A percentile compares a stretch with the other conserved stretches of the same genome.
Evolutionary conservation across 2,113 vertebrate species (phyloP).

Genomic region (Ranitomeya variabilis): DNA sequence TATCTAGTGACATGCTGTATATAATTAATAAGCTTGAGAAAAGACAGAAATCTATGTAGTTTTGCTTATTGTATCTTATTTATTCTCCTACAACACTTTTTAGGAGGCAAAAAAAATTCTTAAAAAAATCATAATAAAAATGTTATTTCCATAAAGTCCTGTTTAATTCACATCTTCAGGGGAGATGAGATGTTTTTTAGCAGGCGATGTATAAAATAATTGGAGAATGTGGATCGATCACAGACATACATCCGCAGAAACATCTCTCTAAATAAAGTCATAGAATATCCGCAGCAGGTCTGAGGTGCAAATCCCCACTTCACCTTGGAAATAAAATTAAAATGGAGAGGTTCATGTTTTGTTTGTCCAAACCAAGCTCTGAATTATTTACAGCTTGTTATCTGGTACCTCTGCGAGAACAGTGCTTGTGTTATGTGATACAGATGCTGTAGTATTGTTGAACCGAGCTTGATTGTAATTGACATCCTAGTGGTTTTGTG

Average conservation of each 20-base stretch:
- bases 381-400: conserved; percentile 58
- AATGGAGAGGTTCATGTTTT: conserved; percentile 58
- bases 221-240: background rate
- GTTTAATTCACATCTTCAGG: too few relatives aligned
- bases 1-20: too few relatives aligned
- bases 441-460: conserved; percentile 48
- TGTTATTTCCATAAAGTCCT: too few relatives aligned
- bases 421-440: conserved; percentile 57
- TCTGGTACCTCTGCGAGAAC: conserved; percentile 47
- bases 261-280: conserved; percentile 2
- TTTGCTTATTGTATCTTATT: too few relatives aligned
- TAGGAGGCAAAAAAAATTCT: too few relatives aligned
- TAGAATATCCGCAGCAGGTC: conserved; percentile 8
- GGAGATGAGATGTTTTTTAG: background rate
- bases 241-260: background rate
- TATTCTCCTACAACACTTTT: too few relatives aligned
- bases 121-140: too few relatives aligned
- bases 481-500: conserved; percentile 57
- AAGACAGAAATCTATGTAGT: too few relatives aligned
- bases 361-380: conserved; percentile 47
- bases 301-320: conserved; percentile 41
- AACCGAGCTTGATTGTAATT: conserved; percentile 58
- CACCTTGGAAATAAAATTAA: conserved; percentile 53
- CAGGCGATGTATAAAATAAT: background rate
- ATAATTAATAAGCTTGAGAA: too few relatives aligned